Conservation (phyloP, 2,113 vertebrate genomes). For the Engraulis encrasicolus region DNA sequence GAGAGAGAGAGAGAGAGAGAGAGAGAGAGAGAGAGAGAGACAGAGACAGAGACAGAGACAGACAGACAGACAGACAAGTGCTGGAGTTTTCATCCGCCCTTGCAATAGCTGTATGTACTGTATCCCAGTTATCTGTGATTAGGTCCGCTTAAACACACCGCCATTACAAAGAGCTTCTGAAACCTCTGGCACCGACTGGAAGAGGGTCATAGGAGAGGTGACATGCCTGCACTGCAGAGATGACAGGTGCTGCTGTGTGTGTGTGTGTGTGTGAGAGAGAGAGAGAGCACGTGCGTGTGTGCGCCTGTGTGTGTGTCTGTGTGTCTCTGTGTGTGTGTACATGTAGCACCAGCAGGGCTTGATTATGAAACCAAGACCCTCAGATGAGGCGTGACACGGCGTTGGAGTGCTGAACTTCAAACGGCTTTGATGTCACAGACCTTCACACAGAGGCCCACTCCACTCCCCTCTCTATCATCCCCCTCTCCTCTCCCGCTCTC, state of each 20-base stretch:
- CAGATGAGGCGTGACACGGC: not conserved
- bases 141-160: not conserved
- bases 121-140: conserved; percentile 10
- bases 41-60: no score
- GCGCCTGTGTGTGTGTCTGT: not conserved
- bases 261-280: conserved; percentile 6
- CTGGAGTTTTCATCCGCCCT: not conserved
- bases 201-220: not conserved
- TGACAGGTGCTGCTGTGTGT: not conserved
- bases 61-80: no score
- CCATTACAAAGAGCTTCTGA: not conserved
- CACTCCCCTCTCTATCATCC: conserved; percentile 1
- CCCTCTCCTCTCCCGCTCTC: not conserved
- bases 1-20: no score
- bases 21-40: no score
- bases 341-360: not conserved
- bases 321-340: conserved; percentile 1
- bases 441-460: conserved; percentile 12
- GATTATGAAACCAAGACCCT: not conserved
- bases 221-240: not conserved
- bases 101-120: not conserved
- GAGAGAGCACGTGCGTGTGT: no score
- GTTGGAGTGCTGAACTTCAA: conserved; percentile 19
- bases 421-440: conserved; percentile 41
- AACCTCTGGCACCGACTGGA: not conserved